Evolutionary conservation across 2,888 invertebrate species (phyloP).

Genomic region (Meloe dianella): DNA sequence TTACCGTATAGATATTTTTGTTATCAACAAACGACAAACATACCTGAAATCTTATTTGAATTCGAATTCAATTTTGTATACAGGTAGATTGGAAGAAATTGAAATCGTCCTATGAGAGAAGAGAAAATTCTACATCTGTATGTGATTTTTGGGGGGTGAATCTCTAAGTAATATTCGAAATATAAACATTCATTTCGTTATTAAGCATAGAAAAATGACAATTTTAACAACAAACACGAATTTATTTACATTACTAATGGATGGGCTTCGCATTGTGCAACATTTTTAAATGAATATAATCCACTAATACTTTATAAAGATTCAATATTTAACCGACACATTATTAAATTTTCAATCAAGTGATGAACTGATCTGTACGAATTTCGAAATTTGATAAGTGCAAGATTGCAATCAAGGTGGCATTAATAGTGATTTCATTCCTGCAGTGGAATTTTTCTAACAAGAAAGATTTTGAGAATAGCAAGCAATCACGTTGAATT

Average conservation of each 20-base stretch:
- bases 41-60: background rate
- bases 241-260: background rate
- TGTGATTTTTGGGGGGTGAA: too few species aligned
- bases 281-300: background rate
- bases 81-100: background rate
- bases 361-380: too few species aligned
- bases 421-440: too few species aligned
- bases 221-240: background rate
- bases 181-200: background rate
- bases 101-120: background rate
- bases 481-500: background rate
- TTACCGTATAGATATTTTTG: too few species aligned
- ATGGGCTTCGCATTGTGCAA: background rate
- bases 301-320: background rate
- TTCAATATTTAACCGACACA: too few species aligned
- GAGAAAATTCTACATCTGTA: too few species aligned
- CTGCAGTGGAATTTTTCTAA: too few species aligned
- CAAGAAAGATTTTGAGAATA: background rate
- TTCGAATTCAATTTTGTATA: background rate
- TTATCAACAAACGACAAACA: background rate
- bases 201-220: background rate
- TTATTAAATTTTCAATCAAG: too few species aligned
- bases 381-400: too few species aligned
- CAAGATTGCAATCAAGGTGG: too few species aligned
- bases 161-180: background rate